phyloP scores from a whole-genome alignment of 2,113 vertebrate species.

The Mustelus asterias region DNA sequence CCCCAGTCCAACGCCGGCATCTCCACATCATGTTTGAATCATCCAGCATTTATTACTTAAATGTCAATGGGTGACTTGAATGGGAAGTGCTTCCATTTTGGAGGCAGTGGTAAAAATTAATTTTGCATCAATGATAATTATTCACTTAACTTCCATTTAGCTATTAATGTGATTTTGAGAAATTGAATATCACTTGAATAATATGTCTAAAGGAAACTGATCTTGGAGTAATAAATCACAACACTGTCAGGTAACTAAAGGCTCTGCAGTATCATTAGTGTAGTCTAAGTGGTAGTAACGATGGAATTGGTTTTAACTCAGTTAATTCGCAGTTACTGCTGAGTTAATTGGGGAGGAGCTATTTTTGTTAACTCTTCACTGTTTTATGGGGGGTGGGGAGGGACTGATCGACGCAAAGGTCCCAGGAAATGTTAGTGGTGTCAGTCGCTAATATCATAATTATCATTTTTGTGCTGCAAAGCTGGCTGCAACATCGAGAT shows the following conservation, averaged over 20 bases:
- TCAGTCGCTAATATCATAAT: no score
- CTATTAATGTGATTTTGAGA: not conserved
- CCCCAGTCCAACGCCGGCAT: no score
- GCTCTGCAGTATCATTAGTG: not conserved
- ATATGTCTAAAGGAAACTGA: not conserved
- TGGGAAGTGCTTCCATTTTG: not conserved
- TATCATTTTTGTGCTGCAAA: not conserved
- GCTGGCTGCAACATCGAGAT: not conserved
- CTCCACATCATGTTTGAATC: not conserved
- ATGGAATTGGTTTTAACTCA: not conserved
- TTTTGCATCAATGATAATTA: not conserved
- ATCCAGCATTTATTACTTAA: not conserved
- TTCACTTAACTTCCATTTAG: conserved; percentile 7
- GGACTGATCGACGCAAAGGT: no score
- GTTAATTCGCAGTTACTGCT: not conserved
- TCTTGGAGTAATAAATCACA: not conserved
- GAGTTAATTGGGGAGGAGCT: not conserved
- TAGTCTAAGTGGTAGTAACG: not conserved
- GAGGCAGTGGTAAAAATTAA: not conserved
- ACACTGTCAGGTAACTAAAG: not conserved
- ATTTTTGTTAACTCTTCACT: not conserved
- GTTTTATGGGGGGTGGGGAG: not conserved
- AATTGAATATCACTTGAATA: not conserved
- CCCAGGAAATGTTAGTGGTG: not conserved
- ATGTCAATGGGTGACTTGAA: not conserved